Conservation (phyloP, 2,113 vertebrate genomes). For the Aptenodytes patagonicus region DNA sequence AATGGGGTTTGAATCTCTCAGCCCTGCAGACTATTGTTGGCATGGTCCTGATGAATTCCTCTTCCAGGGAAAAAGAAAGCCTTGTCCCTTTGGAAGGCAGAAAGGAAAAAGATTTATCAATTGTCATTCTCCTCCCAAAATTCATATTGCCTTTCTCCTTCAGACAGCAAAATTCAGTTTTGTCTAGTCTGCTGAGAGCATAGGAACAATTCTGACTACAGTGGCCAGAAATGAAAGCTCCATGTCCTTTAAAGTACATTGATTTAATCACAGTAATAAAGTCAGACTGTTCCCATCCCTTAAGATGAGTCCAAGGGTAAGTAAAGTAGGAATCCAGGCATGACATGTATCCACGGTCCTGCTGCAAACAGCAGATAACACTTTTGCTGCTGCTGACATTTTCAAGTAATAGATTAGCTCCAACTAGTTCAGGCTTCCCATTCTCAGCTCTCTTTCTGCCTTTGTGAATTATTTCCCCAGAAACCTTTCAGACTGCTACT, state of each 20-base stretch:
- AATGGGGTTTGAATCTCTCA: not conserved
- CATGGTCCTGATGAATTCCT: not conserved
- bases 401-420: not conserved
- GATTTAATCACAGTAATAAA: not conserved
- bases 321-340: not conserved
- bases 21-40: not conserved
- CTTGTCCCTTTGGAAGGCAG: not conserved
- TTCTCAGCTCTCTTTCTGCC: not conserved
- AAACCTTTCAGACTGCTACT: not conserved
- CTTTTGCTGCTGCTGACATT: not conserved
- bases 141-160: not conserved
- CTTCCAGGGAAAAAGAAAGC: not conserved
- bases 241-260: not conserved
- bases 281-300: not conserved
- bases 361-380: slow-evolving; percentile 10
- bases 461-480: not conserved
- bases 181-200: not conserved
- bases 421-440: not conserved
- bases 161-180: not conserved
- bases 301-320: not conserved
- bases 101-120: not conserved
- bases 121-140: not conserved
- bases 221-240: not conserved
- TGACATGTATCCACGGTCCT: not conserved
- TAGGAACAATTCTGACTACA: not conserved